phyloP scores from a whole-genome alignment of 2,113 vertebrate genomes.

The Dipodomys stephensi region DNA sequence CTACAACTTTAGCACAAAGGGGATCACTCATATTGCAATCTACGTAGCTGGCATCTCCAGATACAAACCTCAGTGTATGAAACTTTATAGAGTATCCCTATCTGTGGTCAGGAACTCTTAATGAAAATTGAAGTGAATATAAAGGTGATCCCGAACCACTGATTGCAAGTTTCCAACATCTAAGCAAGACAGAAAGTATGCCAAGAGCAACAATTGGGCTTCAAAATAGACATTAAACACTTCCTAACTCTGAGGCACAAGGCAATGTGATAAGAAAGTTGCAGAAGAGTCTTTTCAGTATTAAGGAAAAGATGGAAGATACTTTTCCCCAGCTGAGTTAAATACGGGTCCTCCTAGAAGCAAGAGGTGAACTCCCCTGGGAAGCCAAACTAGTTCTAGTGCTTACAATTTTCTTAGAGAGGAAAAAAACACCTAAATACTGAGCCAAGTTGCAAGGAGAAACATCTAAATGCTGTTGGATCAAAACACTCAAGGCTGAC shows the following conservation, averaged over 20 bases:
- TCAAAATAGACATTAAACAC: conserved; percentile 10
- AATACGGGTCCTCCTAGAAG: not conserved
- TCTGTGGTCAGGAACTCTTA: not conserved
- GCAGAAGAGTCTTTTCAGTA: not conserved
- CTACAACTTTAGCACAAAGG: too few species aligned
- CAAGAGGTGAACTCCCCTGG: not conserved
- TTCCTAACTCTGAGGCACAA: conserved; percentile 16
- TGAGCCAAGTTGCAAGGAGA: not conserved
- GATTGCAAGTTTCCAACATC: conserved; percentile 6
- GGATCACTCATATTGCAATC: not conserved
- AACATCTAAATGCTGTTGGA: not conserved
- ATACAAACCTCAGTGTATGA: not conserved
- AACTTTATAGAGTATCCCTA: not conserved
- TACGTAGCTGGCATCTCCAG: not conserved
- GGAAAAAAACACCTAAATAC: not conserved
- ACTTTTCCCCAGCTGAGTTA: not conserved
- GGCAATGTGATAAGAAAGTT: conserved; percentile 5
- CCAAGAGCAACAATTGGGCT: not conserved
- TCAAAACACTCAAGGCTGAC: not conserved
- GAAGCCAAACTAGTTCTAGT: not conserved
- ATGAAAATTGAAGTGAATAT: not conserved
- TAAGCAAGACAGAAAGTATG: not conserved
- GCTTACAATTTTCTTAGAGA: not conserved
- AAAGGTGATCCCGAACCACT: not conserved
- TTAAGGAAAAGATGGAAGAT: not conserved